Evolutionary conservation across 2,797 vertebrate species (phyloP).

Genomic region (Sus cebifrons): DNA sequence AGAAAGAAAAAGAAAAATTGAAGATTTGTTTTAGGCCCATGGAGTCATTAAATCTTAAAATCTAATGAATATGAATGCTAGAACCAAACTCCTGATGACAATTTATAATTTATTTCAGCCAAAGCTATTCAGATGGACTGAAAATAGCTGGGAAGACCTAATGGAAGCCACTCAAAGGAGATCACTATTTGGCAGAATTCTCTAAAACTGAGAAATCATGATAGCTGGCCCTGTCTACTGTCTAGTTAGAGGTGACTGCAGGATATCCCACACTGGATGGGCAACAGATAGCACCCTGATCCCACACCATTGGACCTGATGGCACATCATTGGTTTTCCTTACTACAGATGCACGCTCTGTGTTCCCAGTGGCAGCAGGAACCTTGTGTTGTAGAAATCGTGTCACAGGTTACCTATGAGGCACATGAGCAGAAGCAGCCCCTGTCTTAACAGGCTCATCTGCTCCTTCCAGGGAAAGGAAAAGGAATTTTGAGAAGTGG

Average conservation of each 20-base stretch:
- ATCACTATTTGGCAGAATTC: slow-evolving; percentile 17
- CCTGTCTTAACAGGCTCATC: slow-evolving; percentile 65
- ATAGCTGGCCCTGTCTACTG: background rate
- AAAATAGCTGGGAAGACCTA: slow-evolving; percentile 77
- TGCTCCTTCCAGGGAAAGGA: slow-evolving; percentile 54
- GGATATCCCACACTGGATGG: background rate
- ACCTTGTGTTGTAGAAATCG: background rate
- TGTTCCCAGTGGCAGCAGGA: background rate
- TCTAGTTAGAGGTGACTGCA: slow-evolving; percentile 45
- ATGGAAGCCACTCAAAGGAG: slow-evolving; percentile 75
- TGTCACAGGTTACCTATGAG: slow-evolving; percentile 24
- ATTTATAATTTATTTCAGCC: slow-evolving; percentile 91
- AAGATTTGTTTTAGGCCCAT: slow-evolving; percentile 80
- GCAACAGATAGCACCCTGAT: background rate
- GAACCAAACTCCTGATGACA: slow-evolving; percentile 89
- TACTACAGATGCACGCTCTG: background rate
- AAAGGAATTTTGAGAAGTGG: background rate
- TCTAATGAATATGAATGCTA: slow-evolving; percentile 88
- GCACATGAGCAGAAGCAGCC: slow-evolving; percentile 49
- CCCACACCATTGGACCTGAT: background rate
- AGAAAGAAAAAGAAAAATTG: slow-evolving; percentile 62
- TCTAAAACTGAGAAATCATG: slow-evolving; percentile 73
- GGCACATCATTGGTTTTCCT: slow-evolving; percentile 57
- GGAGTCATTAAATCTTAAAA: slow-evolving; percentile 93
- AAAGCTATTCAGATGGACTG: slow-evolving; percentile 77